Evolutionary conservation across 2,888 invertebrate genomes (phyloP), one percentile per base, ranked within the genome.

Genomic region (Brassicogethes aeneus): DNA sequence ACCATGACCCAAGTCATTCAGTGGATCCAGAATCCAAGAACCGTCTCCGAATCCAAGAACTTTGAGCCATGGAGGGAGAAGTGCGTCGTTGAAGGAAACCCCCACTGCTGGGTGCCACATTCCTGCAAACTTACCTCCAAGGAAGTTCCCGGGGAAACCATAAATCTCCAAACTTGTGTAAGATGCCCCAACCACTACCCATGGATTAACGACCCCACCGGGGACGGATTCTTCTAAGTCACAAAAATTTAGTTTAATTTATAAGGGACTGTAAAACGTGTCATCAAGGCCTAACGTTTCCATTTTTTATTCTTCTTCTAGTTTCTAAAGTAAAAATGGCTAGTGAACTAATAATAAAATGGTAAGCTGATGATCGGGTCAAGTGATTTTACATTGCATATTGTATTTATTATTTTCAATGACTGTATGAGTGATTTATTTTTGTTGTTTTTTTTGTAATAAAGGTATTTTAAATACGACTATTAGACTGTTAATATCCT

Each of bases 1-100:
- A 93, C 92, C 44, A 92, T 91, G 91, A 92, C 92, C n/a, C 89
- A 90, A 67, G 91, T 91, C 3, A 91, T 93, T 55, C 92, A 92
- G 64, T 93, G 93, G 93, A 89, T 93, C 62, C 93, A 93, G 64
- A 90, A 90, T 65, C 92, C 92, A 34, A 76, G 86, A 45, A 90
- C 90, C 10, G 64, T 86, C 53, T 74, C 80, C 41, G 89, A 91
- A 66, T 83, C 85, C 37, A 89, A 90, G 76, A 89, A 83, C 74
- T 93, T 93, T 70, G 91, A 92, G 66, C 85, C 90, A 36, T 93
- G 92, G 91, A 85, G 85, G 77, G 92, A 92, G 70, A 90, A 88
- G 80, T 93, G 93, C 62, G 74, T 79, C 35, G 88, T 90, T n/a
- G 87, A 89, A 57, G 88, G 89, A 43, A 75, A 65, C 40, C 89